Evolutionary conservation across 1,140 invertebrate species (phyloP), one percentile per base, ranked within the genome.

Genomic region (Eriocheir sinensis): DNA sequence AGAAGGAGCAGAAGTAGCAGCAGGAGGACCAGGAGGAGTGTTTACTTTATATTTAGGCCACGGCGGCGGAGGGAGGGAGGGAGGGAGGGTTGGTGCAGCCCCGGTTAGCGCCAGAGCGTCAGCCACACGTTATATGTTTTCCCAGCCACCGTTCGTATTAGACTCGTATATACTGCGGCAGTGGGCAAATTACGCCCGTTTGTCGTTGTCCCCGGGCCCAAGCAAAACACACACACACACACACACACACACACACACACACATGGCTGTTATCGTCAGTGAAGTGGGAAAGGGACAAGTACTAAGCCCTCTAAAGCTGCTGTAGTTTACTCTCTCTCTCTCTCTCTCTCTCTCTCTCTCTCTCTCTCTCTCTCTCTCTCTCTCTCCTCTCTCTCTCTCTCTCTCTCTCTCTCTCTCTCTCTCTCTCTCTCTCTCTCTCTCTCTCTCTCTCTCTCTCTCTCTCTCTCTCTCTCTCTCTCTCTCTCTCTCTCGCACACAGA

Each of bases 1-100:
- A n/a, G 12, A 48, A 48, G 44, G 44, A 4, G 15, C 4, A 15
- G 44, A 2, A n/a, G 60, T 0, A n/a, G 60, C 17, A 8, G 60
- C 17, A 72, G n/a, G 60, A n/a, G 21, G 27, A 72, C 21, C 3
- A 3, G 27, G 21, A n/a, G 60, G n/a, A 72, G 21, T 72, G 21
- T 72, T 72, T 72, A 72, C 60, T n/a, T 72, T 72, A 72, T 72
- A 72, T 72, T 72, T 72, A 72, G 60, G 60, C 21, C 60, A 72
- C 17, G 9, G 27, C 6, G 60, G 60, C 17, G 8, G 60, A n/a
- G 4, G n/a, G n/a, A n/a, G n/a, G n/a, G n/a, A n/a, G n/a, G n/a
- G n/a, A n/a, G n/a, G n/a, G n/a, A n/a, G n/a, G n/a, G n/a, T n/a
- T n/a, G n/a, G n/a, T n/a, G n/a, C n/a, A n/a, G n/a, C n/a, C n/a